phyloP scores from a whole-genome alignment of 2,797 vertebrate genomes.

The Karalla daura region DNA sequence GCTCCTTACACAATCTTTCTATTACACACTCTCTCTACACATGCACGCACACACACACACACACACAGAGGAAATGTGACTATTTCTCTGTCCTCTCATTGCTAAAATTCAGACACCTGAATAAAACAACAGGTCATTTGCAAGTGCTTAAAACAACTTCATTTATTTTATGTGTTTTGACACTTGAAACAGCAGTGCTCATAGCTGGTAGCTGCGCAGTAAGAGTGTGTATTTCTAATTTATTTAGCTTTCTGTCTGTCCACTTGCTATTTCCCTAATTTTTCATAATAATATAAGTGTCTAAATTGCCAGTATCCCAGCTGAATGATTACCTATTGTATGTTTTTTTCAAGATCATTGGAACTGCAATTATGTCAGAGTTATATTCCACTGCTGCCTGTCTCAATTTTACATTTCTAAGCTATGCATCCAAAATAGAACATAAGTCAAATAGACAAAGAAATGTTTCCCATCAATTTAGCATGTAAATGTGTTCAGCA shows the following conservation, averaged over 20 bases:
- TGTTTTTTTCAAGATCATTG: too few species aligned
- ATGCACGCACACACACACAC: slow-evolving; percentile 7
- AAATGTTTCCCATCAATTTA: slow-evolving; percentile 11
- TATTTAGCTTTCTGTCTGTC: too few species aligned
- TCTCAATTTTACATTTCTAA: too few species aligned
- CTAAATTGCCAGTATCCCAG: too few species aligned
- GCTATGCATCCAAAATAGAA: not conserved
- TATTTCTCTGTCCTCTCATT: not conserved
- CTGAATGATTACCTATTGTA: too few species aligned
- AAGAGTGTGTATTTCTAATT: too few species aligned
- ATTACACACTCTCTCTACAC: slow-evolving; percentile 40
- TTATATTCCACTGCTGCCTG: too few species aligned
- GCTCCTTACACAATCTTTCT: slow-evolving; percentile 58
- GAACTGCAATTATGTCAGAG: too few species aligned
- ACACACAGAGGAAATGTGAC: not conserved
- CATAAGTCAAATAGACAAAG: not conserved
- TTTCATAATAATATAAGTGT: too few species aligned
- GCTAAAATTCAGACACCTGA: not conserved
- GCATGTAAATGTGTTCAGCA: slow-evolving; percentile 13
- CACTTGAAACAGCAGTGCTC: not conserved
- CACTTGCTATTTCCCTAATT: too few species aligned
- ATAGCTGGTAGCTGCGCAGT: too few species aligned
- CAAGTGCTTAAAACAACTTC: not conserved
- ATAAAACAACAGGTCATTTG: not conserved
- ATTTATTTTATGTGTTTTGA: too few species aligned